Evolutionary conservation across 2,888 invertebrate species (phyloP).

Genomic region (Amphipoea lucens): DNA sequence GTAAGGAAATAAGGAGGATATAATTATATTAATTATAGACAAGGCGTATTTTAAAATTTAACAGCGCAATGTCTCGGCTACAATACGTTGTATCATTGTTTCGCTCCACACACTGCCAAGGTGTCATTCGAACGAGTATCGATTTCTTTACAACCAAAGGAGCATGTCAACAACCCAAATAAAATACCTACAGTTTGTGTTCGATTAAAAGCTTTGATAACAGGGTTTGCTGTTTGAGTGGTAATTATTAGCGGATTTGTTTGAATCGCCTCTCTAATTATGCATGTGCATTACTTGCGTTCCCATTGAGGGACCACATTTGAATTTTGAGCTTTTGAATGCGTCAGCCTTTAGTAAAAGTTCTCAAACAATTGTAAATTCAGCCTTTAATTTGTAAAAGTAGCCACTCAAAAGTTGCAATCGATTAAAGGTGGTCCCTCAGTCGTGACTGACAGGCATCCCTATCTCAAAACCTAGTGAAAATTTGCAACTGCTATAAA

Average conservation of each 20-base stretch:
- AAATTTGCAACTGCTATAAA: no score
- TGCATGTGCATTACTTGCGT: not conserved
- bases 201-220: constrained; percentile 33
- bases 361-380: no score
- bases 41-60: not conserved
- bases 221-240: constrained; percentile 20
- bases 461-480: no score
- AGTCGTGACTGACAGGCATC: no score
- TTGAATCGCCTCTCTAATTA: constrained; percentile 19
- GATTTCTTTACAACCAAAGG: constrained; percentile 68
- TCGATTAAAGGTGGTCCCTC: no score
- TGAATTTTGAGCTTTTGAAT: no score
- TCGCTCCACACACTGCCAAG: constrained; percentile 30
- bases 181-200: constrained; percentile 27
- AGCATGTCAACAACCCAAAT: constrained; percentile 68
- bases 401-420: no score
- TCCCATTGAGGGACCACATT: no score
- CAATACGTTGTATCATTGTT: constrained; percentile 3
- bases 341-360: no score
- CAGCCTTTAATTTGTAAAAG: no score
- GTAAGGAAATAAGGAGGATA: not conserved
- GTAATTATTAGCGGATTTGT: constrained; percentile 18
- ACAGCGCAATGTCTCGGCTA: not conserved
- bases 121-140: constrained; percentile 64
- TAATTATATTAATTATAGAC: not conserved